Conservation (phyloP, 2,797 vertebrate genomes). For the Squalus acanthias region DNA sequence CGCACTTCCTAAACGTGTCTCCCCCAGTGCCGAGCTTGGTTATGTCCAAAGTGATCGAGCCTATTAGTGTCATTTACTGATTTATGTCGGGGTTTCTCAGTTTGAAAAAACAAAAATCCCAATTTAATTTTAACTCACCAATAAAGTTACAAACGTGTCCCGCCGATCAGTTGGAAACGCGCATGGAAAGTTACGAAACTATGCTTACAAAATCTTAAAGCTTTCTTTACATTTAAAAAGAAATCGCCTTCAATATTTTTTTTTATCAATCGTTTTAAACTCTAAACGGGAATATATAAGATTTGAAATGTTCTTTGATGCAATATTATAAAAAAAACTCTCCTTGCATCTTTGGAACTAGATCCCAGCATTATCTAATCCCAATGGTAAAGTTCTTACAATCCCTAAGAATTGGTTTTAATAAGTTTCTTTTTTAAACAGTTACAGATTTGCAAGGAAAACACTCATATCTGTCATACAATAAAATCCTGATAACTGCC, state of each 20-base stretch:
- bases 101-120: not conserved
- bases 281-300: not conserved
- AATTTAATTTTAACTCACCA: constrained; percentile 8
- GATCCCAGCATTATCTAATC: not conserved
- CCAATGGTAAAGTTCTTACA: not conserved
- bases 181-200: not conserved
- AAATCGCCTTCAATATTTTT: not conserved
- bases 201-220: not conserved
- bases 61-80: constrained; percentile 31
- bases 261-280: not conserved
- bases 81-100: constrained; percentile 16
- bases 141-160: not conserved
- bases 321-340: too few species aligned
- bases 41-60: constrained; percentile 45
- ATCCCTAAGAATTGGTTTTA: not conserved
- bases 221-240: not conserved
- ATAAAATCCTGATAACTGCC: not conserved
- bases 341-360: not conserved
- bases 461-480: not conserved
- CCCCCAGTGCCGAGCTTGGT: constrained; percentile 47
- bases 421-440: not conserved
- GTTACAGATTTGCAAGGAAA: not conserved
- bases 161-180: not conserved
- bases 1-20: constrained; percentile 51
- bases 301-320: not conserved